These are phyloP conservation scores for Corythornis leucogaster DNA, from an alignment of 2,797 vertebrate species.

Conservation along the genomic window DNA sequence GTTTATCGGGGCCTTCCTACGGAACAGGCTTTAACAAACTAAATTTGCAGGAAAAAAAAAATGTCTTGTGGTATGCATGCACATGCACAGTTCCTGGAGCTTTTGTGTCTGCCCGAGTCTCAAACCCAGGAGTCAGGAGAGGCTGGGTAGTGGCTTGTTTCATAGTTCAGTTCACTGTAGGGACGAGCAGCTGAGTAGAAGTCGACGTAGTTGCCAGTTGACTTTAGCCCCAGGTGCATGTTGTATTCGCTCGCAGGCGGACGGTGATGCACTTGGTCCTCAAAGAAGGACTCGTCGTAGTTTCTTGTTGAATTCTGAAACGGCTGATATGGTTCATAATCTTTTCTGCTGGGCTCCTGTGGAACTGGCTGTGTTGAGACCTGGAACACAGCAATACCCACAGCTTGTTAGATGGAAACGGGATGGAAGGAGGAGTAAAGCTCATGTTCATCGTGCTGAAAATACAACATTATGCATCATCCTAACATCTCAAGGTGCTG, in stretches of 20 bases:
- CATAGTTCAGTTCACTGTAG: constrained; percentile 99
- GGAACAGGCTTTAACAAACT: constrained; percentile 89
- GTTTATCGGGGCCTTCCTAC: constrained; percentile 81
- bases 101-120: constrained; percentile 71
- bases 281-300: constrained; percentile 97
- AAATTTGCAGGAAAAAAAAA: constrained; percentile 85
- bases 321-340: constrained; percentile 94
- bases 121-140: constrained; percentile 99
- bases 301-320: constrained; percentile 94
- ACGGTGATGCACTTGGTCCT: constrained; percentile 94
- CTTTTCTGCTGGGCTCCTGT: constrained; percentile 89
- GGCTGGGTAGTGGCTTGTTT: constrained; percentile 98
- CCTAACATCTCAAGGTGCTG: not conserved
- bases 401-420: not conserved
- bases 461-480: not conserved
- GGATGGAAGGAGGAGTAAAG: not conserved
- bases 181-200: constrained; percentile 98
- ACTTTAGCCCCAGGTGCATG: constrained; percentile 99
- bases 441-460: not conserved
- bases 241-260: constrained; percentile 92
- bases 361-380: constrained; percentile 91
- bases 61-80: constrained; percentile 95
- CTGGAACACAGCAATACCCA: constrained; percentile 65
- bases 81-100: constrained; percentile 92
- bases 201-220: constrained; percentile 98